These are phyloP conservation scores for Oriolus oriolus DNA, from an alignment of 2,113 vertebrate species.

Conservation along the genomic window DNA sequence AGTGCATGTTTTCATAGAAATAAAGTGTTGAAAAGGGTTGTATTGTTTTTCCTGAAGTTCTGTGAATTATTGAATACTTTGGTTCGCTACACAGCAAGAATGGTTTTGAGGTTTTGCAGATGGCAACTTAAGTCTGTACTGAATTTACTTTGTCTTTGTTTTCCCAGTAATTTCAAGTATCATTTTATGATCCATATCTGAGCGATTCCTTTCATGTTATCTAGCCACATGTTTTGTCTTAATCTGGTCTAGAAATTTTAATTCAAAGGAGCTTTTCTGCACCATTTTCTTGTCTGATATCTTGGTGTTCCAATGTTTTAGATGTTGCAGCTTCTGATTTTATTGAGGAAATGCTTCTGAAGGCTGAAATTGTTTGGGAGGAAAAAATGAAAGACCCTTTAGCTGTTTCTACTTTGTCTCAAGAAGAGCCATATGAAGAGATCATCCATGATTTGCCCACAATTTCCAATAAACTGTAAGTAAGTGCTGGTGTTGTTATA, in stretches of 20 bases:
- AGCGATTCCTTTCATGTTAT: not conserved
- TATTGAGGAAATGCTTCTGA: slow-evolving; percentile 84
- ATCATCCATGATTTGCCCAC: slow-evolving; percentile 73
- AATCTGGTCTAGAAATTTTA: not conserved
- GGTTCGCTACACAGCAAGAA: not conserved
- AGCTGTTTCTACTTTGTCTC: slow-evolving; percentile 43
- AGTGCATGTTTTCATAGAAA: not conserved
- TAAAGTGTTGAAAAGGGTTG: not conserved
- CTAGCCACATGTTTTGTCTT: not conserved
- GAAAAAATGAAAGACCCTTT: slow-evolving; percentile 74
- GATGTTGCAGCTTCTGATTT: slow-evolving; percentile 83
- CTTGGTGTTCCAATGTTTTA: slow-evolving; percentile 33
- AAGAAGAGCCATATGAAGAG: slow-evolving; percentile 81
- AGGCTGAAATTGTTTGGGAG: slow-evolving; percentile 83
- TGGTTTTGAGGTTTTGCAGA: not conserved
- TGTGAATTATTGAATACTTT: not conserved
- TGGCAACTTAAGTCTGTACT: not conserved
- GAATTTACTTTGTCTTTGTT: not conserved
- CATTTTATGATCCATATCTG: not conserved
- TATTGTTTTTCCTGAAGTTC: not conserved
- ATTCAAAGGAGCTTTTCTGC: not conserved
- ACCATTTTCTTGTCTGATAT: not conserved
- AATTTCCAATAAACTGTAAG: slow-evolving; percentile 86
- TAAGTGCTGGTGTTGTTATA: slow-evolving; percentile 53
- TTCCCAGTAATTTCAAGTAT: not conserved